Evolutionary conservation across 2,113 vertebrate species (phyloP).

Genomic region (Mustelus asterias): DNA sequence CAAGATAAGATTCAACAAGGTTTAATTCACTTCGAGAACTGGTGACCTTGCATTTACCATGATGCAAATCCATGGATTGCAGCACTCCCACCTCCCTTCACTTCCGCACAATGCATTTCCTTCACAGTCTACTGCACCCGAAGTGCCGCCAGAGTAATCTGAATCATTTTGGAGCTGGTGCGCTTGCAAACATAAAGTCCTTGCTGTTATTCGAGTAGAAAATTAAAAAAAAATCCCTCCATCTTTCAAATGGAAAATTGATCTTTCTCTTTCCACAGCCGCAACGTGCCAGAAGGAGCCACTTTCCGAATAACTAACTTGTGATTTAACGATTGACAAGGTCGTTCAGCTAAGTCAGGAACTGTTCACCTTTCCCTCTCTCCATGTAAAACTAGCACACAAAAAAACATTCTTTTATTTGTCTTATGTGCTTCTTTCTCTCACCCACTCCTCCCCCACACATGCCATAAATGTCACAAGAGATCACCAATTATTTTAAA

Average conservation of each 20-base stretch:
- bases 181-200: not conserved
- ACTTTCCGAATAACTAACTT: constrained; percentile 1
- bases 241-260: not conserved
- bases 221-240: not conserved
- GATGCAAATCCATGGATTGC: not conserved
- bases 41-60: not conserved
- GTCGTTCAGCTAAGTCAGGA: not conserved
- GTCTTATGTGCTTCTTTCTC: not conserved
- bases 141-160: not conserved
- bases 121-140: not conserved
- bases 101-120: not conserved
- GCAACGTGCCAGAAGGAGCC: not conserved
- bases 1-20: not conserved
- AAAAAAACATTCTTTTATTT: not conserved
- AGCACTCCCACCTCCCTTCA: not conserved
- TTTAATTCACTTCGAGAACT: not conserved
- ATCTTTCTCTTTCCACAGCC: not conserved
- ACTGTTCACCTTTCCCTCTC: not conserved
- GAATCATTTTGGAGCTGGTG: not conserved
- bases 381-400: not conserved
- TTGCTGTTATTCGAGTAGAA: not conserved
- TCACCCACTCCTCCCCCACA: not conserved
- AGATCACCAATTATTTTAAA: not conserved
- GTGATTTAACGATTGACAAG: not conserved
- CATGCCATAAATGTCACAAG: not conserved